Conservation (phyloP, 1,140 invertebrate genomes). For the Acromyrmex heyeri region DNA sequence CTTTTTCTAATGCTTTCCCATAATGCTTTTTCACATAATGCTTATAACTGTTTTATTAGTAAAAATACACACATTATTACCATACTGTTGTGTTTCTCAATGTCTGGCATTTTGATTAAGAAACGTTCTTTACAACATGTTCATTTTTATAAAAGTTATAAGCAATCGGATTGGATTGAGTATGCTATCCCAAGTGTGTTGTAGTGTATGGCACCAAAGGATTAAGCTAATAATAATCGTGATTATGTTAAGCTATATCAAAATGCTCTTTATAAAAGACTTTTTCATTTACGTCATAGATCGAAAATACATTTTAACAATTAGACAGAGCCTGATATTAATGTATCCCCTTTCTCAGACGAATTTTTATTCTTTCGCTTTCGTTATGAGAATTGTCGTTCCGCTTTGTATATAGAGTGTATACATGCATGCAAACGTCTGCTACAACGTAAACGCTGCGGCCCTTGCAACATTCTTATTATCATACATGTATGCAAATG, state of each 20-base stretch:
- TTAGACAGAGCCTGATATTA: background rate
- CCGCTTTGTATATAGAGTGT: background rate
- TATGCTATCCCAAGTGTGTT: too few relatives aligned
- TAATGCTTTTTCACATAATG: too few relatives aligned
- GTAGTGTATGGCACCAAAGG: too few relatives aligned
- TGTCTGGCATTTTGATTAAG: too few relatives aligned
- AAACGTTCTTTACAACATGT: too few relatives aligned
- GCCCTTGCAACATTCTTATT: constrained; percentile 70
- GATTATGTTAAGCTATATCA: background rate
- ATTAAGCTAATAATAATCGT: background rate
- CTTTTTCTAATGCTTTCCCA: too few relatives aligned
- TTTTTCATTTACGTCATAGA: background rate
- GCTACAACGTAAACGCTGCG: constrained; percentile 44
- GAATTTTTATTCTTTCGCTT: constrained; percentile 3
- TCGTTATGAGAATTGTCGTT: constrained; percentile 26
- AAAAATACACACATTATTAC: too few relatives aligned
- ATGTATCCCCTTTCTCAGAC: background rate
- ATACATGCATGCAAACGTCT: background rate
- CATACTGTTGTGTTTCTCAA: too few relatives aligned
- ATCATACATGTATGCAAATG: constrained; percentile 66
- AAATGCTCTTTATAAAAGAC: background rate
- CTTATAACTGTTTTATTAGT: too few relatives aligned
- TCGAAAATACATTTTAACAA: constrained; percentile 3
- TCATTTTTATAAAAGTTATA: too few relatives aligned
- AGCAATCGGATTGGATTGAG: too few relatives aligned